Base-by-base conservation (phyloP, 2,888 invertebrate genomes). In the Cantharis nigra region DNA sequence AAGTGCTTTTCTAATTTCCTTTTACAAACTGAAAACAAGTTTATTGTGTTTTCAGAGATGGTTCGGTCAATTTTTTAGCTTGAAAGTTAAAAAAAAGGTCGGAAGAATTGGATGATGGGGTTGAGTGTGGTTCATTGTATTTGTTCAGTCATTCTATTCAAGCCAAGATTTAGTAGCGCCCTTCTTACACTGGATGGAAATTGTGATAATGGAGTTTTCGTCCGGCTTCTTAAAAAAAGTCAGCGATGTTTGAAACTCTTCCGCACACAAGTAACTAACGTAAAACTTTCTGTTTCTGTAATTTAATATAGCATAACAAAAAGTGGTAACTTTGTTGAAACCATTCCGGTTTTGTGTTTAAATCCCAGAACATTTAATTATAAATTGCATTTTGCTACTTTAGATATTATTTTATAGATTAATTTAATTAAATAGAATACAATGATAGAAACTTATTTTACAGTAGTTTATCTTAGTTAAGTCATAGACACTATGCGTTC, bases 11-110 rank as follows among this genome's bases (percentile, higher is more conserved):
- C 69, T 69, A 74, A 74, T 74, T 74, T 74, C 74, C 70, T 63
- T 30, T 69, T 74, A 69, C 72, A 73, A 74, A 74, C 74, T 63
- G 70, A 74, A 63, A 63, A n/a, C 63, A 20, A 74, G 28, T 63
- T 74, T 18, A 11, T 69, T 69, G 49, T 62, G 72, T 73, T 65
- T 73, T 73, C 67, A 73, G 67, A 67, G 65, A 26, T 63, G 26
- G 65, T 73, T 69, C 49, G 72, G 69, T 69, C 69, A 63, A 74
- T 74, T 74, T 74, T 74, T 74, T 74, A 63, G 74, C 74, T 28
- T 69, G 69, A 69, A 74, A 79, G 79, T 79, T 78, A 75, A 79
- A 79, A 75, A 79, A 79, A 79, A 79, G 78, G 79, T 79, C 79
- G 79, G 78, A 78, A 79, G 78, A 78, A 79, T 79, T 79, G 77